phyloP scores from a whole-genome alignment of 2,113 vertebrate genomes.

The Corythaixoides concolor region DNA sequence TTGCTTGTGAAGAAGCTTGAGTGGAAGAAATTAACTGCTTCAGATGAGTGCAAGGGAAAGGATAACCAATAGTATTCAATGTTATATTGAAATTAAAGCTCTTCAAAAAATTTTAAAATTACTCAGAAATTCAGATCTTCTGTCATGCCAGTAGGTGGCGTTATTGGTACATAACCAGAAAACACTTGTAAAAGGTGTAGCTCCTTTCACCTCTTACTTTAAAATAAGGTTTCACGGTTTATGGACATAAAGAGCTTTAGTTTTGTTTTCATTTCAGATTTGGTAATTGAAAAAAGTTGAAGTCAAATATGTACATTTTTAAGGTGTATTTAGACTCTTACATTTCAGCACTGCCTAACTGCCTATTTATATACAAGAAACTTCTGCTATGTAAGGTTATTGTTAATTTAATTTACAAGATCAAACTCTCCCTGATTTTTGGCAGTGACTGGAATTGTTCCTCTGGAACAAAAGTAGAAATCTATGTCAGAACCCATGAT shows the following conservation, averaged over 20 bases:
- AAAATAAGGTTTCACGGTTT: background rate
- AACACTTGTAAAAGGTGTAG: background rate
- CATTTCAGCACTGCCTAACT: background rate
- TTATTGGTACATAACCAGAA: background rate
- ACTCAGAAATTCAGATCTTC: background rate
- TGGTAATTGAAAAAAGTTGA: background rate
- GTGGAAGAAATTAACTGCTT: background rate
- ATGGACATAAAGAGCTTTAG: background rate
- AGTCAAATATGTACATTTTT: background rate
- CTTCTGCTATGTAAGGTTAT: background rate
- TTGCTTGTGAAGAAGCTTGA: background rate
- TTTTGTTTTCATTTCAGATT: background rate
- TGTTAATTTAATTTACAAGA: background rate
- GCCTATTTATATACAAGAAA: background rate
- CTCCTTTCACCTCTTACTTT: background rate
- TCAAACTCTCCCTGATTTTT: background rate
- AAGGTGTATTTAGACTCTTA: background rate
- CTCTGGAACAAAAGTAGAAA: background rate
- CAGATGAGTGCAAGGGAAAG: background rate
- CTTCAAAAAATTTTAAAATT: background rate
- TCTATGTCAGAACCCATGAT: background rate
- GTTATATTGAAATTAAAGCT: background rate
- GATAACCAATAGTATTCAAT: background rate
- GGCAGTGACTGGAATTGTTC: background rate
- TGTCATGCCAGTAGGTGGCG: slow-evolving; percentile 49